Evolutionary conservation across 2,797 vertebrate species (phyloP).

Genomic region (Neolamprologus multifasciatus): DNA sequence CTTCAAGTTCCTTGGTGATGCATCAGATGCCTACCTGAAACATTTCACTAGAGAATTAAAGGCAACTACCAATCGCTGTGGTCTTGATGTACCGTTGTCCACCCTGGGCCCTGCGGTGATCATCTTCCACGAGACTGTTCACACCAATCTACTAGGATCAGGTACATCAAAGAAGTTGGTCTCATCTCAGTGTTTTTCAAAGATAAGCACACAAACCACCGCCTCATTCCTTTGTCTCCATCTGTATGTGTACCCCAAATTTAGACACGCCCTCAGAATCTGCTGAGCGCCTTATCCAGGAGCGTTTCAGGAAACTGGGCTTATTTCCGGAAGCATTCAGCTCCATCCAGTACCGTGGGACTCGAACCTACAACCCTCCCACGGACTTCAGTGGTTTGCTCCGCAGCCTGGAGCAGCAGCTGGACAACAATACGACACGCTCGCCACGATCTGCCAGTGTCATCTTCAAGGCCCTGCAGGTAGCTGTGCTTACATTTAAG

Average conservation of each 20-base stretch:
- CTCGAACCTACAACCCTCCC: conserved; percentile 95
- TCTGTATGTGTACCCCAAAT: background rate
- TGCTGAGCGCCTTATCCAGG: conserved; percentile 92
- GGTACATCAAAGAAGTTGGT: conserved; percentile 64
- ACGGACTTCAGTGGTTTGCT: conserved; percentile 95
- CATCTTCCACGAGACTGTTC: conserved; percentile 98
- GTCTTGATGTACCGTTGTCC: conserved; percentile 94
- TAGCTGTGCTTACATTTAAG: conserved; percentile 18
- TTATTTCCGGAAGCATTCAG: conserved; percentile 97
- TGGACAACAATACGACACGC: conserved; percentile 95
- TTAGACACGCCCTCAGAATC: conserved; percentile 88
- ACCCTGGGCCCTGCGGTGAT: conserved; percentile 94
- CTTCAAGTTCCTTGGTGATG: conserved; percentile 98
- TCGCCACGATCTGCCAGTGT: conserved; percentile 92
- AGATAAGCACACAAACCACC: background rate
- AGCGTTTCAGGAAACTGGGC: conserved; percentile 91
- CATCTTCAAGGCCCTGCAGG: conserved; percentile 94
- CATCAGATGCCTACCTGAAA: conserved; percentile 97
- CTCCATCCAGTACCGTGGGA: conserved; percentile 95
- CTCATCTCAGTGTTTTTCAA: background rate
- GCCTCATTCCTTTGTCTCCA: background rate
- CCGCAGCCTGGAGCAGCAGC: conserved; percentile 86
- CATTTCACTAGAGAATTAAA: conserved; percentile 96
- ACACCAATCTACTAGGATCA: conserved; percentile 93
- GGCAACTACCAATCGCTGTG: conserved; percentile 94